phyloP scores from a whole-genome alignment of 2,113 vertebrate genomes.

The Poeciliopsis retropinna region DNA sequence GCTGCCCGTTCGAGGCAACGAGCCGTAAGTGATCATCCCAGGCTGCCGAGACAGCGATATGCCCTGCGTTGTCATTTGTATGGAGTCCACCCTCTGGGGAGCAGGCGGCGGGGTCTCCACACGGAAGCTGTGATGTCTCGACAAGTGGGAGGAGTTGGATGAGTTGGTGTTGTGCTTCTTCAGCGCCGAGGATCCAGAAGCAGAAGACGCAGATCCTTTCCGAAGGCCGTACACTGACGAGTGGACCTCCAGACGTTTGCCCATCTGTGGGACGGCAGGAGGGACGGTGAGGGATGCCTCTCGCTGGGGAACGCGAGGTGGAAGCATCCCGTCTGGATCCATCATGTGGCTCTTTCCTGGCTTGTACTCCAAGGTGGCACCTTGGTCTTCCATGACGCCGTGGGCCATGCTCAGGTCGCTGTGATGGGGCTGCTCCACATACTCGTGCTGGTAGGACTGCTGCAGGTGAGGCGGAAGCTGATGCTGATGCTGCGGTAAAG shows the following conservation, averaged over 20 bases:
- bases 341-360: constrained; percentile 90
- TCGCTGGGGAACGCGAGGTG: constrained; percentile 94
- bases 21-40: constrained; percentile 90
- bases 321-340: constrained; percentile 87
- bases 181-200: constrained; percentile 79
- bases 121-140: constrained; percentile 94
- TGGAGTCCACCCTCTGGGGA: constrained; percentile 97
- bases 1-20: constrained; percentile 90
- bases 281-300: constrained; percentile 92
- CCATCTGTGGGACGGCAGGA: constrained; percentile 88
- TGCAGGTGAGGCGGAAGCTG: constrained; percentile 85
- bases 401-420: constrained; percentile 80
- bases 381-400: constrained; percentile 89
- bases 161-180: constrained; percentile 99
- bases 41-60: constrained; percentile 90
- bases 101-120: constrained; percentile 94
- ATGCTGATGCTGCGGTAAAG: constrained; percentile 87
- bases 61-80: constrained; percentile 89
- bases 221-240: constrained; percentile 90
- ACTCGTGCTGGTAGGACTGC: constrained; percentile 95
- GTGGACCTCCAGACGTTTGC: constrained; percentile 93
- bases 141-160: constrained; percentile 96
- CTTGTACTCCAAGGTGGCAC: constrained; percentile 95
- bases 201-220: constrained; percentile 81
- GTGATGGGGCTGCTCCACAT: constrained; percentile 93